These are phyloP conservation scores for Sparus aurata DNA, from an alignment of 2,797 vertebrate genomes.

Conservation along the genomic window DNA sequence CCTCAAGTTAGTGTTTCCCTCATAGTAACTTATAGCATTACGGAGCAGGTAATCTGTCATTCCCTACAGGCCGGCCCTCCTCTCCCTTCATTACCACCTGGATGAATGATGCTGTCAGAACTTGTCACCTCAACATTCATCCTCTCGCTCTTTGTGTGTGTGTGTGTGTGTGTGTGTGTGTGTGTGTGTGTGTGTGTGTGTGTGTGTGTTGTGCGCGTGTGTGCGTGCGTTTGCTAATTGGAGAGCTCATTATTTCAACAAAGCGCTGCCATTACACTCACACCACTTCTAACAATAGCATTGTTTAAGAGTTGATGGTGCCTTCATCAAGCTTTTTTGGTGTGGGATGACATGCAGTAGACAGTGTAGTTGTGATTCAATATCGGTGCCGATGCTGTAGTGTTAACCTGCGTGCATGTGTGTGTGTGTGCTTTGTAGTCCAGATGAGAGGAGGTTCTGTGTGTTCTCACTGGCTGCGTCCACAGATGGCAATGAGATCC, in stretches of 20 bases:
- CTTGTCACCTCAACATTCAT: constrained; percentile 58
- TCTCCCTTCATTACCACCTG: constrained; percentile 60
- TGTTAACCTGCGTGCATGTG: constrained; percentile 37
- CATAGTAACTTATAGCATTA: constrained; percentile 82
- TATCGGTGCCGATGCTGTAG: constrained; percentile 19
- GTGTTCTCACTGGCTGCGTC: constrained; percentile 95
- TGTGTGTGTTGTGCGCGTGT: constrained; percentile 32
- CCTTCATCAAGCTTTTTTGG: constrained; percentile 23
- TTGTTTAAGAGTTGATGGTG: constrained; percentile 50
- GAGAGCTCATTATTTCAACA: constrained; percentile 47
- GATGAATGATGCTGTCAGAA: constrained; percentile 69
- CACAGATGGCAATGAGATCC: constrained; percentile 92
- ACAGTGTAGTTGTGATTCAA: constrained; percentile 32
- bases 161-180: constrained; percentile 26
- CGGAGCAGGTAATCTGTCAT: constrained; percentile 78
- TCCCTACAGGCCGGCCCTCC: constrained; percentile 50
- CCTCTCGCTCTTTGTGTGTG: constrained; percentile 13
- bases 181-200: not conserved
- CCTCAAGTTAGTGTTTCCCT: constrained; percentile 91
- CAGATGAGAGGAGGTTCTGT: constrained; percentile 93
- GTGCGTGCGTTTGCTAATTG: constrained; percentile 29
- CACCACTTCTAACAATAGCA: constrained; percentile 29
- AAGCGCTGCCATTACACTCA: constrained; percentile 38
- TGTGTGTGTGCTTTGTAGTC: constrained; percentile 85
- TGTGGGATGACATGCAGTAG: constrained; percentile 19